Evolutionary conservation across 2,797 vertebrate genomes (phyloP), one percentile per base, ranked within the genome.

Genomic region (Arnoldichthys spilopterus): DNA sequence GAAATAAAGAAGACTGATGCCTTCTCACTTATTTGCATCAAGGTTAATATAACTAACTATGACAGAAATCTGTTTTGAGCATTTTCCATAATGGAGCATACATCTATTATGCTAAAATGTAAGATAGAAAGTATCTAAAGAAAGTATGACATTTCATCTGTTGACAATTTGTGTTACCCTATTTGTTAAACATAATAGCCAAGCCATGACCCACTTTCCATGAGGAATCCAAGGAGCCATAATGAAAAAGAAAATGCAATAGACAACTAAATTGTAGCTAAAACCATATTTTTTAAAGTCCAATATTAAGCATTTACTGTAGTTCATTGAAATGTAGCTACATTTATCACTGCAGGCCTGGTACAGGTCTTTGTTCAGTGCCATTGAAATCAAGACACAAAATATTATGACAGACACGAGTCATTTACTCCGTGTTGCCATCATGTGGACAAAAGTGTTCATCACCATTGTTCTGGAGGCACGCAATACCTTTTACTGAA

Each of bases 401-500:
- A 32, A 12, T 30, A 74, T 26, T 28, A 6, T 56, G 37, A 34
- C 26, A 28, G 30, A 6, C 15, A 9, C 9, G 37, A 37, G 37
- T 45, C 43, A 69, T 13, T 20, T 64, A 30, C 68, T 78, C 68
- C 7, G 37, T 71, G 64, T 51, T 63, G 68, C 68, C 76, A 72
- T 62, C 76, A 53, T 28, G 76, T 78, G 76, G 76, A 62, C 76
- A 64, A 51, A 72, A 22, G 70, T 11, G 45, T 43, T 71, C 5
- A 63, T 63, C 3, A 28, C 47, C 34, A 3, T 63, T 32, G 20
- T 32, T 45, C 34, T 71, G 13, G 12, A 34, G 11, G n/a, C 12
- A 28, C 15, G 1, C 2, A 1, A 2, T 34, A 30, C 13, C 4
- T 30, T 1, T 26, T 20, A 53, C 13, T 26, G 22, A 49, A 18